Evolutionary conservation across 2,888 invertebrate species (phyloP).

Genomic region (Phania funesta): DNA sequence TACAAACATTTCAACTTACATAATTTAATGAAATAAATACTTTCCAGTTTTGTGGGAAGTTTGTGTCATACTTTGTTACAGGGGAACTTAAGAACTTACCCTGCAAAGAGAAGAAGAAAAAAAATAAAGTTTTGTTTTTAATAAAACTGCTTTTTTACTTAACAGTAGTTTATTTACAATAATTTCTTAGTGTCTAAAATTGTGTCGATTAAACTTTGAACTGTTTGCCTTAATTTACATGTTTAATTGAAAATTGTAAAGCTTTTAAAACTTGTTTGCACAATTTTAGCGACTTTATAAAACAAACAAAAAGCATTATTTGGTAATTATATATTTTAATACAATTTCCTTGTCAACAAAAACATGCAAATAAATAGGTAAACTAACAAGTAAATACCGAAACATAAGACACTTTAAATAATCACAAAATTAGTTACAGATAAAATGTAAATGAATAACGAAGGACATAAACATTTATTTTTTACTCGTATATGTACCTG

Average conservation of each 20-base stretch:
- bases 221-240: background rate
- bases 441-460: too few species aligned
- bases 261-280: slow-evolving; percentile 6
- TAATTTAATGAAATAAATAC: slow-evolving; percentile 32
- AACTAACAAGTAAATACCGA: background rate
- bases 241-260: slow-evolving; percentile 26
- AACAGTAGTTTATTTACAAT: background rate
- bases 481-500: too few species aligned
- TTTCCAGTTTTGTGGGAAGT: background rate
- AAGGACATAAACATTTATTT: too few species aligned
- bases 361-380: background rate
- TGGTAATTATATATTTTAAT: slow-evolving; percentile 28
- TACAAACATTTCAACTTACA: slow-evolving; percentile 26
- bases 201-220: background rate
- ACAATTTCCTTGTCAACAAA: background rate
- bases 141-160: background rate
- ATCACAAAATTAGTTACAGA: too few species aligned
- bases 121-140: background rate
- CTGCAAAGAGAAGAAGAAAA: slow-evolving; percentile 40
- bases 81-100: slow-evolving; percentile 33
- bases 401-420: background rate
- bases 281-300: background rate
- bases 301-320: background rate
- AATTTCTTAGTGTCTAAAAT: background rate
- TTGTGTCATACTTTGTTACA: background rate